These are phyloP conservation scores for Sula dactylatra DNA, from an alignment of 2,113 vertebrate genomes.

Conservation along the genomic window DNA sequence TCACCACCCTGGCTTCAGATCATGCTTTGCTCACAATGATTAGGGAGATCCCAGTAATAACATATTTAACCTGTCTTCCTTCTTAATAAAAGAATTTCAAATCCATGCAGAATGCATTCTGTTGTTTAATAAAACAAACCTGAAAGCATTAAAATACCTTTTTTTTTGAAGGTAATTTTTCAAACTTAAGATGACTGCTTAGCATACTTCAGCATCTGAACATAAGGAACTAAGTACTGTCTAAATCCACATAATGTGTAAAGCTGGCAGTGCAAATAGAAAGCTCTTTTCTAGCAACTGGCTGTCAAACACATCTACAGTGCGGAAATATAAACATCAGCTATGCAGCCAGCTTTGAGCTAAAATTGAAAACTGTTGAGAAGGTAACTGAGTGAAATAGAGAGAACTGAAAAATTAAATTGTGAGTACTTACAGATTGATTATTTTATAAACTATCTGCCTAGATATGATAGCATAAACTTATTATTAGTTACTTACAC, in stretches of 20 bases:
- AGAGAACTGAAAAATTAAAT: background rate
- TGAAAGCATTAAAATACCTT: background rate
- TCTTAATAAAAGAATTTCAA: background rate
- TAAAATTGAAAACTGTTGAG: conserved; percentile 13
- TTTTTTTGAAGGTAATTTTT: background rate
- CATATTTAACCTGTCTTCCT: background rate
- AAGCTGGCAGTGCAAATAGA: conserved; percentile 47
- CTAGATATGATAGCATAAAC: background rate
- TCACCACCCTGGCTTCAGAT: background rate
- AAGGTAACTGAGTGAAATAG: conserved; percentile 15
- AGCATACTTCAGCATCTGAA: conserved; percentile 9
- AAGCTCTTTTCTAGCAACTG: conserved; percentile 35
- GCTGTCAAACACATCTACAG: conserved; percentile 50
- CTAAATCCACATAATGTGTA: conserved; percentile 35
- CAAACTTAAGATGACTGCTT: background rate
- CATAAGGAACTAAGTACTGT: conserved; percentile 4
- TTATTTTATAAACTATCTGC: background rate
- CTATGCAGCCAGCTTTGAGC: conserved; percentile 11
- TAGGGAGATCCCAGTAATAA: background rate
- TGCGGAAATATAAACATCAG: conserved; percentile 55
- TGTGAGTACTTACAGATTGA: background rate
- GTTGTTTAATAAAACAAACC: background rate
- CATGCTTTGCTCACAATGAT: background rate
- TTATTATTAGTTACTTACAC: background rate
- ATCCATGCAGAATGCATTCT: background rate